Conservation (phyloP, 2,888 invertebrate species). For the Torymus aiolomorphi region DNA sequence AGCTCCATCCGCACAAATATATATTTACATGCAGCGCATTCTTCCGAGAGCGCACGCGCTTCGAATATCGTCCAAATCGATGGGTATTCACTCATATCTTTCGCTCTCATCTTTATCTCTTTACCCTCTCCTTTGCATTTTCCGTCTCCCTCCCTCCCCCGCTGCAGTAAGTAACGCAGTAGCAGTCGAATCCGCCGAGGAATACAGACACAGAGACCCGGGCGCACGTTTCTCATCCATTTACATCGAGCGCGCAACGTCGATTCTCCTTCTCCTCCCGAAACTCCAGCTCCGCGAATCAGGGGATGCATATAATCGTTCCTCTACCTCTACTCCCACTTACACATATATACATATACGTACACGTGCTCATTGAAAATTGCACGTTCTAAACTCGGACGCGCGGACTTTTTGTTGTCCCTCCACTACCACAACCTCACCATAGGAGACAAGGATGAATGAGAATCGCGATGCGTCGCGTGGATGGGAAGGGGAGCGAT, state of each 20-base stretch:
- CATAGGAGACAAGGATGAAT: slow-evolving; percentile 35
- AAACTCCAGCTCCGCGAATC: not conserved
- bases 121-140: not conserved
- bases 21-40: too few relatives aligned
- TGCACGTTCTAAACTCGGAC: slow-evolving; percentile 17
- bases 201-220: not conserved
- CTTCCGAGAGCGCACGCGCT: too few relatives aligned
- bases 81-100: too few relatives aligned
- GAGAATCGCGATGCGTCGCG: slow-evolving; percentile 46
- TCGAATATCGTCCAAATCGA: too few relatives aligned
- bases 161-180: slow-evolving; percentile 15
- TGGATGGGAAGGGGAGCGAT: not conserved
- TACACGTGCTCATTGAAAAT: slow-evolving; percentile 12
- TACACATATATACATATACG: slow-evolving; percentile 13
- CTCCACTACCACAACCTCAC: not conserved
- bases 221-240: slow-evolving; percentile 26
- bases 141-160: not conserved
- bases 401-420: not conserved
- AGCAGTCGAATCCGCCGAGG: slow-evolving; percentile 8
- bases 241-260: slow-evolving; percentile 22
- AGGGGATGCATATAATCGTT: slow-evolving; percentile 33
- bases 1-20: too few relatives aligned
- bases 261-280: slow-evolving; percentile 9
- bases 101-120: too few relatives aligned
- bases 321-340: not conserved